Conservation (phyloP, 2,888 invertebrate genomes). For the Eupelmus urozonus region DNA sequence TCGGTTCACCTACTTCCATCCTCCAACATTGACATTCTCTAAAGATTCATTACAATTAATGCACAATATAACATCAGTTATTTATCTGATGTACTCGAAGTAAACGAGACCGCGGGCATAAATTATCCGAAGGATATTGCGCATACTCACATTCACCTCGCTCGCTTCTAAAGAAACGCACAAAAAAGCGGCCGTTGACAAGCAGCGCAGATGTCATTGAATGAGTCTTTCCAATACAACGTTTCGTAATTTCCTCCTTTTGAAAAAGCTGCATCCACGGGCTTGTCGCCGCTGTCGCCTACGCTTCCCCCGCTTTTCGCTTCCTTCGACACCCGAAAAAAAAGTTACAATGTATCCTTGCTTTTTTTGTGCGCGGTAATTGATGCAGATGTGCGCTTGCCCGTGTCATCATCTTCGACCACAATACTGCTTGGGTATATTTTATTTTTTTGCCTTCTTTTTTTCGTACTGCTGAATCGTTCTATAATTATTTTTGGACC, state of each 20-base stretch:
- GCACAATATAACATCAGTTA: neutral
- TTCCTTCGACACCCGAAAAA: neutral
- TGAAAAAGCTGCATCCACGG: neutral
- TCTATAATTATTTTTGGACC: no score
- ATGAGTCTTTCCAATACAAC: neutral
- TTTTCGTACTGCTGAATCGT: neutral
- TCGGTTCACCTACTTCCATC: neutral
- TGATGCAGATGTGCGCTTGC: no score
- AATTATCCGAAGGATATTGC: constrained; percentile 22
- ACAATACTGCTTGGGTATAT: no score
- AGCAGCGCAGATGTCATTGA: constrained; percentile 36
- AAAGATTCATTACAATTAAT: neutral
- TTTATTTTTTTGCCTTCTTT: neutral
- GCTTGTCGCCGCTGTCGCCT: constrained; percentile 4
- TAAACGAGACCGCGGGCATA: neutral
- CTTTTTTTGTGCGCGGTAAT: constrained; percentile 1
- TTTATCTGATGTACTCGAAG: neutral
- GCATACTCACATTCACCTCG: neutral
- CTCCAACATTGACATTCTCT: neutral
- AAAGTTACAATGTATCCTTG: neutral
- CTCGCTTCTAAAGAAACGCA: neutral
- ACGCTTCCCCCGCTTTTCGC: constrained; percentile 5
- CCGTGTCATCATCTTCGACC: no score
- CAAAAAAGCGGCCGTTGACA: neutral
- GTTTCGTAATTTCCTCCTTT: constrained; percentile 35